Conservation (phyloP, 1,140 invertebrate genomes). For the Dendrolimus punctatus region DNA sequence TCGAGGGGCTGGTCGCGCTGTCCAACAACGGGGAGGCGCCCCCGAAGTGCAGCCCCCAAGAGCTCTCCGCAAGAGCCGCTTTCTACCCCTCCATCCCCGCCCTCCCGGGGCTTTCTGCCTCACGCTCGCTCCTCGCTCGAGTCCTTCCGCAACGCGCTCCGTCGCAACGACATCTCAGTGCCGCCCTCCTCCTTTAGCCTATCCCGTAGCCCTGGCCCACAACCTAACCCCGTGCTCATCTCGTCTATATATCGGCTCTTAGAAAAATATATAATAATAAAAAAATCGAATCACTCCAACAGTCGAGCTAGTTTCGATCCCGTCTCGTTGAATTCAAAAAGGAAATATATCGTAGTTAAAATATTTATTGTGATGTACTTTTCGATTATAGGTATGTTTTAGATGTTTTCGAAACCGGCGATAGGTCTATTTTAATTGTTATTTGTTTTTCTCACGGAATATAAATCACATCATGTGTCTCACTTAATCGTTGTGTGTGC, state of each 20-base stretch:
- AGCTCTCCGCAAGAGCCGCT: too few species aligned
- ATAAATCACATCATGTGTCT: slow-evolving; percentile 7
- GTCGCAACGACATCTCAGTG: slow-evolving; percentile 44
- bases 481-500: background rate
- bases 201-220: slow-evolving; percentile 1
- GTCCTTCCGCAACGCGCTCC: slow-evolving; percentile 55
- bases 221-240: background rate
- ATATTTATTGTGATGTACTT: slow-evolving; percentile 58
- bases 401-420: slow-evolving; percentile 28
- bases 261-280: too few species aligned
- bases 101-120: slow-evolving; percentile 92
- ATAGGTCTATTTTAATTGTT: slow-evolving; percentile 28
- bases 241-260: too few species aligned
- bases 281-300: background rate
- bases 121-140: slow-evolving; percentile 76
- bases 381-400: slow-evolving; percentile 35
- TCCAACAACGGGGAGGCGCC: slow-evolving; percentile 60
- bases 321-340: slow-evolving; percentile 1
- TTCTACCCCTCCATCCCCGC: slow-evolving; percentile 92
- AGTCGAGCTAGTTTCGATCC: background rate
- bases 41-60: slow-evolving; percentile 74
- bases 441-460: slow-evolving; percentile 27
- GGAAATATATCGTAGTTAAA: slow-evolving; percentile 35
- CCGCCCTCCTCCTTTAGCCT: slow-evolving; percentile 43
- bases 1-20: slow-evolving; percentile 81